phyloP scores from a whole-genome alignment of 2,888 invertebrate genomes.

The Listrodromus nycthemerus region DNA sequence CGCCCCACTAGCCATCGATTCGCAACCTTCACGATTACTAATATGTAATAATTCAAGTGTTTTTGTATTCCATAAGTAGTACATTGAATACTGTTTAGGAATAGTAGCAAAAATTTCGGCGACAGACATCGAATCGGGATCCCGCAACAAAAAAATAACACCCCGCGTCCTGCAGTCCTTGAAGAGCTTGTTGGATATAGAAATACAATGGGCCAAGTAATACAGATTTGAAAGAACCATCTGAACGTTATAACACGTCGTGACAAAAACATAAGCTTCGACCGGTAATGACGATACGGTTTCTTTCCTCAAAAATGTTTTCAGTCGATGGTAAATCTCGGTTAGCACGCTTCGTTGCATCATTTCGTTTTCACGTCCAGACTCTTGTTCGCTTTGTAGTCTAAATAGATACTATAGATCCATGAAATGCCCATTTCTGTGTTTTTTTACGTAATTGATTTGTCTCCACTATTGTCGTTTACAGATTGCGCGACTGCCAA shows the following conservation, averaged over 20 bases:
- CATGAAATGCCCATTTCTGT: conserved; percentile 7
- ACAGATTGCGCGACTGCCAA: conserved; percentile 36
- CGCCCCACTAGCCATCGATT: background rate
- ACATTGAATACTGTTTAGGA: conserved; percentile 57
- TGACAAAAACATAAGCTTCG: background rate
- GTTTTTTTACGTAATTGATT: conserved; percentile 29
- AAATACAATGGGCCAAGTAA: background rate
- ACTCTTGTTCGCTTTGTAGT: conserved; percentile 17
- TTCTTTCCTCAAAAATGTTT: conserved; percentile 8
- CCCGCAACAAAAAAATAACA: conserved; percentile 36
- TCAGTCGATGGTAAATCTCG: conserved; percentile 38
- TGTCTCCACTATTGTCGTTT: conserved; percentile 42
- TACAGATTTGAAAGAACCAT: background rate
- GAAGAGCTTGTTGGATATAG: conserved; percentile 19
- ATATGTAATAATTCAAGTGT: conserved; percentile 5
- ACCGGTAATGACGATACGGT: background rate
- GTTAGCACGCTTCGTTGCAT: conserved; percentile 59
- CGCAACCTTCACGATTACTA: conserved; percentile 36
- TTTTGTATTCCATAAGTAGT: conserved; percentile 11
- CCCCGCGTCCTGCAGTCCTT: conserved; percentile 45
- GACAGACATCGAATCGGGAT: conserved; percentile 41
- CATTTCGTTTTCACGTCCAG: conserved; percentile 46
- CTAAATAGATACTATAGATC: conserved; percentile 9
- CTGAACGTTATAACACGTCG: background rate
- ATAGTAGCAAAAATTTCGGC: conserved; percentile 62